Percentiles rank a stretch among this genome's conserved stretches.
These are phyloP conservation scores for Conopomorpha cramerella DNA, from an alignment of 1,140 invertebrate species.

Conservation along the genomic window DNA sequence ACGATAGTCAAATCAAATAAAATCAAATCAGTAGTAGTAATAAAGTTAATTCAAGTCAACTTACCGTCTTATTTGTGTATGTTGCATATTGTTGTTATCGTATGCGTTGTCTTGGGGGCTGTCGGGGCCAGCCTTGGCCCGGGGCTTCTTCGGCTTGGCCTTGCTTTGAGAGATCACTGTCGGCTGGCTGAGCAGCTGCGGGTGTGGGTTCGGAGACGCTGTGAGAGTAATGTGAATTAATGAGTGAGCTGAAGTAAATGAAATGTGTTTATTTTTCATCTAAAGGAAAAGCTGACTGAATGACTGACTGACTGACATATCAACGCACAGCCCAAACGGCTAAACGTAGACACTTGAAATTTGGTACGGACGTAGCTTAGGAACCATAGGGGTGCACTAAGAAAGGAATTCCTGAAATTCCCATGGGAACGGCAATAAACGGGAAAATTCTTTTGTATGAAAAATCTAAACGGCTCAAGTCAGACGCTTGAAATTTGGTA, in stretches of 20 bases:
- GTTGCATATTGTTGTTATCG: conserved; percentile 47
- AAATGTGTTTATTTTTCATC: background rate
- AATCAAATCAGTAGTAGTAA: too few relatives aligned
- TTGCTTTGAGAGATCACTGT: conserved; percentile 71
- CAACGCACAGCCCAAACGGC: background rate
- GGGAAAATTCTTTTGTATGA: too few relatives aligned
- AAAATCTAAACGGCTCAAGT: too few relatives aligned
- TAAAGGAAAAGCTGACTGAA: background rate
- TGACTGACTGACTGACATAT: background rate
- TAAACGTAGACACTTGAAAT: too few relatives aligned
- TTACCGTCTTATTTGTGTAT: conserved; percentile 50
- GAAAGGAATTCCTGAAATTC: too few relatives aligned
- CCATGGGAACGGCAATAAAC: too few relatives aligned
- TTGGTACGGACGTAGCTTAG: too few relatives aligned
- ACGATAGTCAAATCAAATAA: too few relatives aligned
- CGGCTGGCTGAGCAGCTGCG: conserved; percentile 77
- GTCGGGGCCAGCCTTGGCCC: conserved; percentile 59
- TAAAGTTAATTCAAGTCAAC: conserved; percentile 4
- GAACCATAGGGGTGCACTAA: too few relatives aligned
- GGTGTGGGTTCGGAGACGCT: conserved; percentile 77
- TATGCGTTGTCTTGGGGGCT: conserved; percentile 45
- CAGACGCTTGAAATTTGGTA: too few relatives aligned
- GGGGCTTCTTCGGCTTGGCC: conserved; percentile 77
- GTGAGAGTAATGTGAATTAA: conserved; percentile 17
- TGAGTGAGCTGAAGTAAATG: too few relatives aligned